Base-by-base conservation (phyloP, 2,113 vertebrate genomes). In the Sorex araneus region DNA sequence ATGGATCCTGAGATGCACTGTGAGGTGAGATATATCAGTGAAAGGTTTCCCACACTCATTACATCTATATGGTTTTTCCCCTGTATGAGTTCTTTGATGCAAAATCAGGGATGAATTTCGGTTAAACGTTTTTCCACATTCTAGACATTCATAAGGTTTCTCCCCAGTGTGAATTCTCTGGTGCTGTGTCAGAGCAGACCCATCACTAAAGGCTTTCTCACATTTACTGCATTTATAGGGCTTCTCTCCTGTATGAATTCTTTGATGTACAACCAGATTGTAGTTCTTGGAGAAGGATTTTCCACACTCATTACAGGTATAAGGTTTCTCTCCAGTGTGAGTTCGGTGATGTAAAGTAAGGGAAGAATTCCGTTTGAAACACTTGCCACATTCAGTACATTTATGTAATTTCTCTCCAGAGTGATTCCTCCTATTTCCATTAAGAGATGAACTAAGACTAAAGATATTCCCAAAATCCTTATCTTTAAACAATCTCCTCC, bases 41-140 rank as follows among this genome's bases (percentile, higher is more conserved):
- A 97, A 97, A 28, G 95, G 89, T 43, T 97, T 97, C n/a, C 97
- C 97, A 23, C 97, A 97, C 45, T 97, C 97, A 1, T 97, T 96
- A 57, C 97, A 97, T 30, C 94, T 88, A 30, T 95, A 97, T 0
- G 96, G 96, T 47, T 96, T 96, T 60, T 97, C 96, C 45, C 96
- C 96, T 16, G 96, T 97, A 36, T 97, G 96, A 89, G 95, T 97
- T 76, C 96, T 96, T 86, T 94, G 96, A 86, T 97, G 96, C 32
- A 96, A 86, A 74, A 94, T 84, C 77, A 97, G 73, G 36, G 96
- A 96, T 30, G 96, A 95, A 43, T 96, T 96, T 43, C 96, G 76
- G 54, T 95, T 96, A 83, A 96, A 97, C 43, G 95, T 87, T 84
- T 97, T 97, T 3, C 96, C 96, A 40, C 96, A 97, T 13, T 97